A percentile compares a stretch with the other conserved stretches of the same genome.
phyloP scores from a whole-genome alignment of 23 tunicate genomes.

The Phallusia fumigata region DNA sequence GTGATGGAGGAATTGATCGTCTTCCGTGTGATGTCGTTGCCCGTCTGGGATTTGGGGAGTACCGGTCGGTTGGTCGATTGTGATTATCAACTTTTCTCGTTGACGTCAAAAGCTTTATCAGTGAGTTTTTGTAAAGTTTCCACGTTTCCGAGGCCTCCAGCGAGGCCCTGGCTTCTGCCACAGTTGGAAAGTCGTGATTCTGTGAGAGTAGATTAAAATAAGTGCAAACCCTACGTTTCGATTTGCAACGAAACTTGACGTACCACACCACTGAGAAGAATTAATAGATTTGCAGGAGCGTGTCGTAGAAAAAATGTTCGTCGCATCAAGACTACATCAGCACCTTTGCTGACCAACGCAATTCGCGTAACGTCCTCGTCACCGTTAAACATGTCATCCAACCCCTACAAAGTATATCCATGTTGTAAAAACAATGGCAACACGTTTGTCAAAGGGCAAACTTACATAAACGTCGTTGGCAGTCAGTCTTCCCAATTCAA shows the following conservation, averaged over 20 bases:
- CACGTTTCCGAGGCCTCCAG: slow-evolving; percentile 48
- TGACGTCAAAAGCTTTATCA: slow-evolving; percentile 17
- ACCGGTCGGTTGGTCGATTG: neutral
- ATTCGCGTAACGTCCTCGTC: slow-evolving; percentile 41
- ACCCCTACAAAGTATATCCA: slow-evolving; percentile 30
- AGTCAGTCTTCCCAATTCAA: slow-evolving; percentile 64
- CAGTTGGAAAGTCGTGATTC: slow-evolving; percentile 44
- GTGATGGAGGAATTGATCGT: neutral
- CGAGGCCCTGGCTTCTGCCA: slow-evolving; percentile 28
- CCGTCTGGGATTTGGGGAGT: neutral
- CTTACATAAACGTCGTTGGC: slow-evolving; percentile 69
- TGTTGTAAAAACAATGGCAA: too few species aligned
- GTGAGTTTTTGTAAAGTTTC: slow-evolving; percentile 42
- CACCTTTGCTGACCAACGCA: slow-evolving; percentile 59
- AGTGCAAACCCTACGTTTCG: neutral
- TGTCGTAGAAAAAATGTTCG: slow-evolving; percentile 54
- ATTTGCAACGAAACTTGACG: neutral
- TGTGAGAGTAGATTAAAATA: neutral
- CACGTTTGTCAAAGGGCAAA: neutral
- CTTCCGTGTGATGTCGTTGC: neutral
- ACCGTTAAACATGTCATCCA: slow-evolving; percentile 27
- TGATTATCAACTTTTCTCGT: neutral
- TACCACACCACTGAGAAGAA: slow-evolving; percentile 47
- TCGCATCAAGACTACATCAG: slow-evolving; percentile 51
- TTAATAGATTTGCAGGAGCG: slow-evolving; percentile 64